Base-by-base conservation (phyloP, 2,797 vertebrate genomes). In the Channallabes apus region DNA sequence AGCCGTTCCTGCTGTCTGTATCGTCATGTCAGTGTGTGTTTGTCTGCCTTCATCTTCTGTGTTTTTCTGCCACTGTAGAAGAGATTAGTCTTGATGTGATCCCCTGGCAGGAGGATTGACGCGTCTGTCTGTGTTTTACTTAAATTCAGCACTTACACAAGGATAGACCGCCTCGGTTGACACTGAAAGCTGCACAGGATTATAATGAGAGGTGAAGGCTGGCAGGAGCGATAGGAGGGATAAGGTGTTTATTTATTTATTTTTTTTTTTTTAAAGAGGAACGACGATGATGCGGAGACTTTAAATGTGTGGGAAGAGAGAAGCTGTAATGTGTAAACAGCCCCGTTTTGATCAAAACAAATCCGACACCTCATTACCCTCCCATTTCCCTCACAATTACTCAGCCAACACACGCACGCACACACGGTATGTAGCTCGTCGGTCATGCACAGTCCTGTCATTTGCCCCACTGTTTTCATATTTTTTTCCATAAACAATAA, bases 131-230 rank as follows among this genome's bases (percentile, higher is more conserved):
- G 24, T 78, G 79, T 69, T 64, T 80, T 82, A 80, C 87, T 91
- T 64, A n/a, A 88, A 90, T 89, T 92, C 88, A 88, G 87, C 82
- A 80, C 83, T 88, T 71, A 82, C 71, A 24, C 82, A 59, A 72
- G 22, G 58, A 67, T 18, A 85, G 84, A 58, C 80, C 80, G 51
- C 18, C 15, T 82, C 35, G 24, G 86, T 82, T 84, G 79, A 78
- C 82, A 51, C 87, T 76, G 81, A 84, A 87, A 67, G 18, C 62
- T 14, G 29, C 1, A 0, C 29, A 59, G 71, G 67, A 65, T 51
- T 14, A 7, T 2, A 76, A 64, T 41, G 32, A 69, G 38, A 35
- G 35, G 27, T 51, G 54, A 27, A 68, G 27, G 27, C 12, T 38
- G 27, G 6, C 5, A 75, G 77, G 58, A 80, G 54, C 58, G 32